Percentiles rank a stretch among this genome's conserved stretches.
Conservation (phyloP, 2,888 invertebrate species). For the Erebia ligea region DNA sequence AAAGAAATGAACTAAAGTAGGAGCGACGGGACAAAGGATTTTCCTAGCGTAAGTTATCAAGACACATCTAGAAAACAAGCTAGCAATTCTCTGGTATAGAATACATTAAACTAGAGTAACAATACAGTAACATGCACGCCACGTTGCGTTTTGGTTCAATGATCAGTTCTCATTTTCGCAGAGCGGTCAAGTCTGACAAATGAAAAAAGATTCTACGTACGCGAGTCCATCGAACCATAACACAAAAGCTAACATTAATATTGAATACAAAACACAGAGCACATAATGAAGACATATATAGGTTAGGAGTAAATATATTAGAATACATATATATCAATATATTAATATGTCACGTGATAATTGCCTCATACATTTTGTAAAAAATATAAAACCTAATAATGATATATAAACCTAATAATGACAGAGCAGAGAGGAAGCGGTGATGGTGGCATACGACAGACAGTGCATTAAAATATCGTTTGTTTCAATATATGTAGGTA, state of each 20-base stretch:
- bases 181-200: slow-evolving; percentile 52
- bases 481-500: slow-evolving; percentile 81
- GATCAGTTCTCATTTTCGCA: slow-evolving; percentile 56
- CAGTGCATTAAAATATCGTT: slow-evolving; percentile 84
- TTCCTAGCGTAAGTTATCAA: slow-evolving; percentile 70
- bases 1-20: slow-evolving; percentile 47
- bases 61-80: slow-evolving; percentile 81
- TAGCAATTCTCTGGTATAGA: slow-evolving; percentile 71
- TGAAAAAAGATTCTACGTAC: slow-evolving; percentile 48
- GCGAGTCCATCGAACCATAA: slow-evolving; percentile 78
- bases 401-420: slow-evolving; percentile 82
- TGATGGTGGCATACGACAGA: slow-evolving; percentile 84
- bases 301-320: slow-evolving; percentile 74
- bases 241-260: slow-evolving; percentile 82
- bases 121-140: slow-evolving; percentile 80
- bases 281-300: slow-evolving; percentile 80
- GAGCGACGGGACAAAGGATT: slow-evolving; percentile 71
- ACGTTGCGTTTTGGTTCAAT: slow-evolving; percentile 81
- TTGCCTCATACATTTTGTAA: slow-evolving; percentile 79
- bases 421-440: slow-evolving; percentile 85
- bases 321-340: slow-evolving; percentile 63
- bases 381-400: slow-evolving; percentile 77
- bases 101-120: slow-evolving; percentile 77
- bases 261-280: slow-evolving; percentile 80
- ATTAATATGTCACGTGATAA: slow-evolving; percentile 79